Evolutionary conservation across 2,888 invertebrate genomes (phyloP).

Genomic region (Cryptophagus acutangulus): DNA sequence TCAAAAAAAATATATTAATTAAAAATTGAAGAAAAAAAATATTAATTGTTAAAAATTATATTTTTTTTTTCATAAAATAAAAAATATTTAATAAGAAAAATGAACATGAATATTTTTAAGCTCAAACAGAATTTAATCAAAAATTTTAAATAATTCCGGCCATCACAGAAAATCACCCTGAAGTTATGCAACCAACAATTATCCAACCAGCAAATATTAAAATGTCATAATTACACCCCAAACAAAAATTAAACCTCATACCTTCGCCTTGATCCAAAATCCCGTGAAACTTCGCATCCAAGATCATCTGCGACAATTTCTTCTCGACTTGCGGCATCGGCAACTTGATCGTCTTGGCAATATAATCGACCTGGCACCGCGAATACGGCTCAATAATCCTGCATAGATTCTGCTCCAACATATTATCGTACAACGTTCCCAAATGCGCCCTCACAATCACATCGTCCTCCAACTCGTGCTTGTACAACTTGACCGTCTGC

Average conservation of each 20-base stretch:
- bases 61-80: too few species aligned
- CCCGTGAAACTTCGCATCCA: conserved; percentile 95
- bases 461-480: conserved; percentile 88
- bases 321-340: conserved; percentile 92
- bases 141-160: too few species aligned
- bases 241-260: conserved; percentile 21
- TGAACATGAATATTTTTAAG: too few species aligned
- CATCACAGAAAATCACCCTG: too few species aligned
- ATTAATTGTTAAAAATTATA: too few species aligned
- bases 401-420: conserved; percentile 98
- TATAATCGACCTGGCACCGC: conserved; percentile 88
- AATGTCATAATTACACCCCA: background rate
- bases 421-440: conserved; percentile 93
- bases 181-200: too few species aligned
- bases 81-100: too few species aligned
- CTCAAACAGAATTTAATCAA: too few species aligned
- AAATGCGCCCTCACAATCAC: conserved; percentile 96
- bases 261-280: conserved; percentile 97
- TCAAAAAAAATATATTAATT: too few species aligned
- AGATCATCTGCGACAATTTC: conserved; percentile 99
- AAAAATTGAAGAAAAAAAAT: too few species aligned
- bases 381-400: conserved; percentile 99
- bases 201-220: too few species aligned
- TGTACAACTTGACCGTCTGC: conserved; percentile 78
- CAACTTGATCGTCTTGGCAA: conserved; percentile 85